phyloP scores from a whole-genome alignment of 2,797 vertebrate genomes.

The Lutjanus argentimaculatus region DNA sequence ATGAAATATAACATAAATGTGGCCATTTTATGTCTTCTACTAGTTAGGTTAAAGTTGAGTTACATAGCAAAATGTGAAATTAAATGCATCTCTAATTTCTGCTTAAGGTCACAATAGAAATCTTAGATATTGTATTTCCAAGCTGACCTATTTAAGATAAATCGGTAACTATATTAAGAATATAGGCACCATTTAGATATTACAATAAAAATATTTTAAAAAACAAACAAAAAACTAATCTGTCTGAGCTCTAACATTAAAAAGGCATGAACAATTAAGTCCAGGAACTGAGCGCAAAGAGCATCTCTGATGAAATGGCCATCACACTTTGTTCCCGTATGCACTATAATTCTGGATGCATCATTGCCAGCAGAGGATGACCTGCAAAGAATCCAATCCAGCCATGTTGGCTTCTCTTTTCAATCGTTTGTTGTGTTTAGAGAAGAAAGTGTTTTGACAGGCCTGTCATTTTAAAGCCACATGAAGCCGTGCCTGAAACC shows the following conservation, averaged over 20 bases:
- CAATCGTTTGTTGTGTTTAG: slow-evolving; percentile 45
- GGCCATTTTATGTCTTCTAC: neutral
- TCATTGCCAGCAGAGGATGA: slow-evolving; percentile 5
- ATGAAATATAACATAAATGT: neutral
- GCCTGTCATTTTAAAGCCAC: slow-evolving; percentile 69
- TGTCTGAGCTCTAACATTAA: neutral
- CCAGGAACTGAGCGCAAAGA: neutral
- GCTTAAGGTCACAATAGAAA: neutral
- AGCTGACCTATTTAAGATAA: neutral
- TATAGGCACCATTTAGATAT: neutral
- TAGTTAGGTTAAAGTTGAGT: neutral
- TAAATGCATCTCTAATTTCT: neutral
- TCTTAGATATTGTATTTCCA: neutral
- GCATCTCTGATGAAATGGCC: neutral
- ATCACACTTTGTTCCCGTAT: neutral
- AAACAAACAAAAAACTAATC: neutral
- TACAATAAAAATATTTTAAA: neutral
- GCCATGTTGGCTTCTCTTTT: slow-evolving; percentile 38
- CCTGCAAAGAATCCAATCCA: slow-evolving; percentile 28
- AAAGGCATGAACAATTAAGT: neutral
- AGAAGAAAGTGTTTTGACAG: slow-evolving; percentile 37
- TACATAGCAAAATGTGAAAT: neutral
- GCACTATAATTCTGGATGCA: slow-evolving; percentile 4
- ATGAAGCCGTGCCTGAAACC: slow-evolving; percentile 59
- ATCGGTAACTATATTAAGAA: neutral